Base-by-base conservation (phyloP, 1,140 invertebrate species). In the Leguminivora glycinivorella region DNA sequence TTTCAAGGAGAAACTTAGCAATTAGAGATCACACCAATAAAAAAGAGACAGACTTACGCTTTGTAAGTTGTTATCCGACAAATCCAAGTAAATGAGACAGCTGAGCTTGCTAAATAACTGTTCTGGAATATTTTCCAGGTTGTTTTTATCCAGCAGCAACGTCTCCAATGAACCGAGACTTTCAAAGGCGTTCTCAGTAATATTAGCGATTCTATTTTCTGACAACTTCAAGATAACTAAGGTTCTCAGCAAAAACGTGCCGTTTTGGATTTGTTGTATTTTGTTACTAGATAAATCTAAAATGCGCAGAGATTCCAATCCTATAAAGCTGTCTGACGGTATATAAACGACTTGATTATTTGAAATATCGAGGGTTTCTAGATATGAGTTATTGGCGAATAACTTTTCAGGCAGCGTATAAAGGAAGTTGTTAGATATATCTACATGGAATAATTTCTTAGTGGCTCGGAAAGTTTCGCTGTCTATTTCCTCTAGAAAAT, bases 371-470 rank as follows among this genome's bases (percentile, higher is more conserved):
- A 97, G 91, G 0, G 93, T 93, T 68, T 94, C 94, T 0, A 97
- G 82, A 34, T 93, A 93, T 0, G 89, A 83, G 43, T 95, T 93
- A 66, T 94, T 94, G 3, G 88, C 85, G 79, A 97, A 96, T 12
- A 95, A 75, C 0, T 92, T 89, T 24, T 91, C 83, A 0, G 94
- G 94, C 0, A 97, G 79, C 4, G 90, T 87, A 12, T 92, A 92
- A 0, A 97, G 79, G 68, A 92, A 92, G 83, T 97, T 97, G 56
- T 94, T 94, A 0, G 96, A 97, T 7, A 96, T 74, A 87, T 97
- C 96, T 1, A 96, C 83, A 60, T 95, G 94, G 80, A 94, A 94
- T 3, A 96, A 88, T 80, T 94, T 95, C 24, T 93, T 92, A 70
- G 95, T 90, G 58, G 93, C 92, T 67, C 93, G 87, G 38, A 97